phyloP scores from a whole-genome alignment of 2,888 invertebrate genomes.

The Acronicta alni region DNA sequence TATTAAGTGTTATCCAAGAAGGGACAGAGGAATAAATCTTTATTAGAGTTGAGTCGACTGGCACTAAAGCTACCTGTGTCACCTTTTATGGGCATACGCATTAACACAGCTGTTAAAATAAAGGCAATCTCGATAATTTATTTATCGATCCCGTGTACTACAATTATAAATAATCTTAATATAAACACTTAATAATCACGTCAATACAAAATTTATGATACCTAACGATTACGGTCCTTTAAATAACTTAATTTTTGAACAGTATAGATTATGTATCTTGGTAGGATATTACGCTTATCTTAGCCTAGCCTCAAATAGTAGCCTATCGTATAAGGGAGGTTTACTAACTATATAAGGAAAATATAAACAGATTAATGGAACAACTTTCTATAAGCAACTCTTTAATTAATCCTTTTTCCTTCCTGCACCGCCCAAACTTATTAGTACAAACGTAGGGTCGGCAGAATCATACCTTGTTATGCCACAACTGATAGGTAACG shows the following conservation, averaged over 20 bases:
- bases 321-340: conserved; percentile 27
- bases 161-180: conserved; percentile 36
- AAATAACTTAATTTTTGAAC: conserved; percentile 15
- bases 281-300: conserved; percentile 26
- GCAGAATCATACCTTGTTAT: conserved; percentile 11
- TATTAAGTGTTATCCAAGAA: conserved; percentile 46
- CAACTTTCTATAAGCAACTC: conserved; percentile 45
- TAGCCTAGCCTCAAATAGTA: conserved; percentile 24
- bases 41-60: conserved; percentile 52
- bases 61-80: conserved; percentile 47
- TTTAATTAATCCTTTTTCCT: conserved; percentile 45
- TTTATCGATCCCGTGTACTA: conserved; percentile 39
- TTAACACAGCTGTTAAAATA: conserved; percentile 48
- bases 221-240: neutral
- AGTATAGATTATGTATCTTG: conserved; percentile 14
- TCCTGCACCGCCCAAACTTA: conserved; percentile 37
- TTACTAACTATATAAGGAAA: conserved; percentile 34
- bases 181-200: conserved; percentile 32
- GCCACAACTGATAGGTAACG: neutral
- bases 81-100: conserved; percentile 42
- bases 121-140: conserved; percentile 40
- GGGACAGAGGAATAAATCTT: conserved; percentile 55
- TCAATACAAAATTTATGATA: conserved; percentile 18
- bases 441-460: conserved; percentile 20
- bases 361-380: conserved; percentile 37